These are phyloP conservation scores for Chanos chanos DNA, from an alignment of 2,797 vertebrate species.

Conservation along the genomic window DNA sequence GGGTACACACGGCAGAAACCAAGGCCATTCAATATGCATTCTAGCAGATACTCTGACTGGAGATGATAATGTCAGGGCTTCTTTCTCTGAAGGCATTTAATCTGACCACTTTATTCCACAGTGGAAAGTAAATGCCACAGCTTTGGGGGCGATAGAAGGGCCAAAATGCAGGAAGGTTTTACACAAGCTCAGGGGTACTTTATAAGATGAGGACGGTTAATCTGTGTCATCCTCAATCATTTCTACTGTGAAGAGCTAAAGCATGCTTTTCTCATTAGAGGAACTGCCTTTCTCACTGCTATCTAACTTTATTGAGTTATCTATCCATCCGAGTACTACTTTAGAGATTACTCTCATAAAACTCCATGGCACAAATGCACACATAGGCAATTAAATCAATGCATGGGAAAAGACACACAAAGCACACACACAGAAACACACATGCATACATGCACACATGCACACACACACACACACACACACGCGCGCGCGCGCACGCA, in stretches of 20 bases:
- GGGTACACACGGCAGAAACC: background rate
- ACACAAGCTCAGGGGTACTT: conserved; percentile 43
- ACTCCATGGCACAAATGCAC: background rate
- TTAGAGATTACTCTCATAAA: conserved; percentile 23
- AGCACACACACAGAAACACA: background rate
- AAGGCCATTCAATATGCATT: conserved; percentile 34
- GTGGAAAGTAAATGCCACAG: conserved; percentile 69
- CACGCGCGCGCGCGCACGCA: background rate
- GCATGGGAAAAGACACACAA: too few relatives aligned
- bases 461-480: conserved; percentile 19
- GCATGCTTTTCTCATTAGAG: conserved; percentile 49
- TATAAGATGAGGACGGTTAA: conserved; percentile 49
- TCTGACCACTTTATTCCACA: conserved; percentile 55
- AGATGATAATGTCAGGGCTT: conserved; percentile 50
- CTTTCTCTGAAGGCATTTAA: conserved; percentile 62
- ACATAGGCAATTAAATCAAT: too few relatives aligned
- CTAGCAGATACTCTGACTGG: conserved; percentile 33
- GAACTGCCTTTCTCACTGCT: conserved; percentile 49
- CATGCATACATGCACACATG: background rate
- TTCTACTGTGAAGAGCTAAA: conserved; percentile 38
- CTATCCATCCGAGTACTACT: conserved; percentile 41
- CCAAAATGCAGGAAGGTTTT: conserved; percentile 41
- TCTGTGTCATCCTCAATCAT: conserved; percentile 48
- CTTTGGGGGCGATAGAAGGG: conserved; percentile 52
- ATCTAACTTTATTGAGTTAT: conserved; percentile 50